These are phyloP conservation scores for Oreochromis tanganicae DNA, from an alignment of 2,113 vertebrate species.

Conservation along the genomic window DNA sequence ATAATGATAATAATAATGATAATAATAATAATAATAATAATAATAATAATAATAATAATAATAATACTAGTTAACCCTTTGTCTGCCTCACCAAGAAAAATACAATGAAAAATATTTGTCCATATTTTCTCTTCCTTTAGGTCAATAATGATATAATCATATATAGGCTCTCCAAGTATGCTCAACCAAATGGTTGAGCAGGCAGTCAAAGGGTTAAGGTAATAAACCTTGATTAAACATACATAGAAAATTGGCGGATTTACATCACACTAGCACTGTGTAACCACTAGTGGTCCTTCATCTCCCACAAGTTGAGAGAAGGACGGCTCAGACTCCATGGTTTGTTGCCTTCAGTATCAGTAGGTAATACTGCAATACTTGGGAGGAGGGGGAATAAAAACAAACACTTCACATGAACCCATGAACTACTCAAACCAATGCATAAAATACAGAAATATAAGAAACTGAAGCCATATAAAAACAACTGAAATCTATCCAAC, in stretches of 20 bases:
- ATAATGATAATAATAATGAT: neutral
- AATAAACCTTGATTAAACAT: neutral
- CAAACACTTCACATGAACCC: neutral
- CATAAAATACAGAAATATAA: neutral
- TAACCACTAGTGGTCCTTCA: slow-evolving; percentile 48
- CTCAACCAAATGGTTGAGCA: too few species aligned
- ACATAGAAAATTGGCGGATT: neutral
- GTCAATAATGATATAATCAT: too few species aligned
- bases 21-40: rapidly evolving
- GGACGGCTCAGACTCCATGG: too few species aligned
- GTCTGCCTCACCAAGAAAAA: too few species aligned
- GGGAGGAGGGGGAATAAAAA: neutral
- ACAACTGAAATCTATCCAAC: neutral
- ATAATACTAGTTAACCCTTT: too few species aligned
- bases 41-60: too few species aligned
- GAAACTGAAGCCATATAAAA: neutral
- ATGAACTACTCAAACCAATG: neutral
- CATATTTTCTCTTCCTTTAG: too few species aligned
- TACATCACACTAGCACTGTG: neutral
- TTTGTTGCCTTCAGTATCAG: neutral
- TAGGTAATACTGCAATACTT: neutral
- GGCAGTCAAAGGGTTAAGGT: too few species aligned
- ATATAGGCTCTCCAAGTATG: too few species aligned
- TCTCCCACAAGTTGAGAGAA: neutral
- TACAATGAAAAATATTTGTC: too few species aligned